Conservation (phyloP, 2,888 invertebrate species). For the Mimas tiliae region DNA sequence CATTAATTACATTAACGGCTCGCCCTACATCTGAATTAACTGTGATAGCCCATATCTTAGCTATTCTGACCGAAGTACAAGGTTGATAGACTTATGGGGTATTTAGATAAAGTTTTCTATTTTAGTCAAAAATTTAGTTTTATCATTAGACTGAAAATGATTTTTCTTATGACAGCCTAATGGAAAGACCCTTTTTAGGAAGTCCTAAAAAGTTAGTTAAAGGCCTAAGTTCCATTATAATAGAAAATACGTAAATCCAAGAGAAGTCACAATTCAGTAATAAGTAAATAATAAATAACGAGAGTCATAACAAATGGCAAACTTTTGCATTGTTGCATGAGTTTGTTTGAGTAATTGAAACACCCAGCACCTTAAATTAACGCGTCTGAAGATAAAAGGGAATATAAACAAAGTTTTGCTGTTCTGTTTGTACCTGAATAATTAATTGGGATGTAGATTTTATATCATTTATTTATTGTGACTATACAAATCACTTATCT, state of each 20-base stretch:
- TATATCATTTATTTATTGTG: background rate
- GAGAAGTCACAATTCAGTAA: background rate
- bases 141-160: too few relatives aligned
- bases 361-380: constrained; percentile 52
- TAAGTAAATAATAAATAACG: constrained; percentile 23
- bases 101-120: background rate
- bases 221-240: background rate
- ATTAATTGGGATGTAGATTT: constrained; percentile 11
- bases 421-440: constrained; percentile 42
- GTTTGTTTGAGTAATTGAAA: constrained; percentile 54
- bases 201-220: too few relatives aligned
- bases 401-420: constrained; percentile 48
- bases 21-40: constrained; percentile 14
- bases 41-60: constrained; percentile 14
- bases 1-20: constrained; percentile 24
- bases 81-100: background rate
- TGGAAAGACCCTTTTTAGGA: too few relatives aligned
- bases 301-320: constrained; percentile 50
- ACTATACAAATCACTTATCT: too few relatives aligned
- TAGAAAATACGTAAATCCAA: background rate
- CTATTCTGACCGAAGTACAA: background rate
- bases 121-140: too few relatives aligned
- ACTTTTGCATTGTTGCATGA: constrained; percentile 47
- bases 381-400: constrained; percentile 41
- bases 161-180: too few relatives aligned